Conservation (phyloP, 2,888 invertebrate genomes). For the Resseliella maxima region DNA sequence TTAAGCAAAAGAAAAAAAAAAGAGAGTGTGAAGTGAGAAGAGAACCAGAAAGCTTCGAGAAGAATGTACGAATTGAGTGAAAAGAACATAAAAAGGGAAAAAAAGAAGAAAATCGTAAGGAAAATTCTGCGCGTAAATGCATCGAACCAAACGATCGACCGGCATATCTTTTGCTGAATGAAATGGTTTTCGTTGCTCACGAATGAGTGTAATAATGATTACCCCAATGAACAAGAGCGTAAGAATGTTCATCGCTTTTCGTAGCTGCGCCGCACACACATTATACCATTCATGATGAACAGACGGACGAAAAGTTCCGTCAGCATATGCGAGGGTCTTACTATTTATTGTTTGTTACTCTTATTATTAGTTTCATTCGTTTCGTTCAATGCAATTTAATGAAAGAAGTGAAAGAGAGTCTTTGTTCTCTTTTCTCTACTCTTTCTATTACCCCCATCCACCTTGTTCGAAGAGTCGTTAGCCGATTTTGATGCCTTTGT, state of each 20-base stretch:
- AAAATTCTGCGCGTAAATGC: neutral
- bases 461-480: neutral
- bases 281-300: neutral
- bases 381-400: neutral
- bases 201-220: neutral
- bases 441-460: neutral
- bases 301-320: neutral
- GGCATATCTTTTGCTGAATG: neutral
- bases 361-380: neutral
- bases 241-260: neutral
- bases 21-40: no score
- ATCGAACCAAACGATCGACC: neutral
- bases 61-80: no score
- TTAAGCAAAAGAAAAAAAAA: no score
- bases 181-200: neutral
- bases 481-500: neutral
- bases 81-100: no score
- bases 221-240: neutral
- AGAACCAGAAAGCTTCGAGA: no score
- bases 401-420: no score
- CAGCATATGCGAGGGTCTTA: neutral
- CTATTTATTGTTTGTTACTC: slow-evolving; percentile 13
- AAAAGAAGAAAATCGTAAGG: no score
- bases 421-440: neutral
- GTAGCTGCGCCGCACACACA: neutral